phyloP scores from a whole-genome alignment of 92 coral and sea anemone species.

The Porites rus region DNA sequence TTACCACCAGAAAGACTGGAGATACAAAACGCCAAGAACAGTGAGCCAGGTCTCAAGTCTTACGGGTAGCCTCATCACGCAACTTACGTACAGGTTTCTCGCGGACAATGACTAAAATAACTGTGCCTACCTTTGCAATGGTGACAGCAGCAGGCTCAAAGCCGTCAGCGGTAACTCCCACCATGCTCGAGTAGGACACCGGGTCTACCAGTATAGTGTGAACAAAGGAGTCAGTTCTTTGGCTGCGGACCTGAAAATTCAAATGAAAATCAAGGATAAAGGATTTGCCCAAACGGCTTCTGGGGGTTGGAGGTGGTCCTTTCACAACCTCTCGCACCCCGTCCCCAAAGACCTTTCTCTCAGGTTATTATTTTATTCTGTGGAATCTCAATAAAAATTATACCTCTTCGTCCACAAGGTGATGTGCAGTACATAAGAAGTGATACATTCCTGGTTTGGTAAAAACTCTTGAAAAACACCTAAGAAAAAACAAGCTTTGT shows the following conservation, averaged over 20 bases:
- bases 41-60: too few relatives aligned
- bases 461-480: conserved; percentile 65
- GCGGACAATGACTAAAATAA: background rate
- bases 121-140: conserved; percentile 65
- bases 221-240: conserved; percentile 65
- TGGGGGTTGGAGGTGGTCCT: too few relatives aligned
- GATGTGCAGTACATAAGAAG: conserved; percentile 61
- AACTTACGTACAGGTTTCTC: too few relatives aligned
- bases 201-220: conserved; percentile 83
- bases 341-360: too few relatives aligned
- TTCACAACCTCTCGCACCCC: too few relatives aligned
- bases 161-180: conserved; percentile 71
- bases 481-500: conserved; percentile 9
- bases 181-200: conserved; percentile 72
- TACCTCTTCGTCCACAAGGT: conserved; percentile 57
- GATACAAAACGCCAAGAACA: too few relatives aligned
- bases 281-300: background rate
- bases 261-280: background rate
- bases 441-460: conserved; percentile 68
- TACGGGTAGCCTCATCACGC: too few relatives aligned
- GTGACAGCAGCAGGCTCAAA: conserved; percentile 74
- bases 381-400: background rate
- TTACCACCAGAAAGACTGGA: too few relatives aligned
- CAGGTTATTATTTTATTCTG: too few relatives aligned
- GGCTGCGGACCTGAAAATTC: conserved; percentile 17